A percentile compares a stretch with the other conserved stretches of the same genome.
Conservation (phyloP, 1,140 invertebrate species). For the Drosophila albomicans region DNA sequence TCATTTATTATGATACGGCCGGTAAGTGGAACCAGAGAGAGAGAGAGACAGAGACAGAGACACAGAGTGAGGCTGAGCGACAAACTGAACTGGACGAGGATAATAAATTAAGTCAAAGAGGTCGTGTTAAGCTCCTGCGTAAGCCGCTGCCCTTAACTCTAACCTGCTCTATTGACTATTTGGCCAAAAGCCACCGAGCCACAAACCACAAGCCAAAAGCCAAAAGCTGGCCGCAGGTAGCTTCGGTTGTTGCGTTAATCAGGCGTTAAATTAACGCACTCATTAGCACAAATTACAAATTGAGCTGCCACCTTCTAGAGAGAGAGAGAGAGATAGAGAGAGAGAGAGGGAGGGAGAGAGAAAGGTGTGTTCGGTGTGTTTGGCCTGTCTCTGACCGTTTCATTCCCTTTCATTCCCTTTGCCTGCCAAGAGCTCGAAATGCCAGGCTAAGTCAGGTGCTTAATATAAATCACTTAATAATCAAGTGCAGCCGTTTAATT, state of each 20-base stretch:
- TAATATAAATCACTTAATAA: conserved; percentile 81
- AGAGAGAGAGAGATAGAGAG: neutral
- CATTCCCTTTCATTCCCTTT: neutral
- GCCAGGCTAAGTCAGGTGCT: conserved; percentile 66
- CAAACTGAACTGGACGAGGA: conserved; percentile 2
- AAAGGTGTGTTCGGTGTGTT: neutral
- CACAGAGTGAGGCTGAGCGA: neutral
- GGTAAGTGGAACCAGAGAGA: neutral
- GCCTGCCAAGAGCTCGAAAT: neutral
- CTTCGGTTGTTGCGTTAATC: conserved; percentile 62
- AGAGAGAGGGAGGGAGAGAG: neutral
- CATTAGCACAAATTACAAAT: conserved; percentile 82
- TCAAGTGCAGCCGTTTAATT: conserved; percentile 79
- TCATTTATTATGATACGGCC: conserved; percentile 45
- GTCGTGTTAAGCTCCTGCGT: conserved; percentile 38
- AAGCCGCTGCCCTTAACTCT: neutral
- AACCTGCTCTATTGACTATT: conserved; percentile 35
- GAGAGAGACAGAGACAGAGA: conserved; percentile 4
- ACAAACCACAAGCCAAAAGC: conserved; percentile 13
- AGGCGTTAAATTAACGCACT: conserved; percentile 82
- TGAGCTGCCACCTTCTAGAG: conserved; percentile 46
- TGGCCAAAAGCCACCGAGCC: conserved; percentile 31
- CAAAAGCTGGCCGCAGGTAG: conserved; percentile 52
- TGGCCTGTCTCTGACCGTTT: neutral
- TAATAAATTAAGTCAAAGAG: conserved; percentile 55